Evolutionary conservation across 1,140 invertebrate genomes (phyloP).

Genomic region (Heliconius hermathena): DNA sequence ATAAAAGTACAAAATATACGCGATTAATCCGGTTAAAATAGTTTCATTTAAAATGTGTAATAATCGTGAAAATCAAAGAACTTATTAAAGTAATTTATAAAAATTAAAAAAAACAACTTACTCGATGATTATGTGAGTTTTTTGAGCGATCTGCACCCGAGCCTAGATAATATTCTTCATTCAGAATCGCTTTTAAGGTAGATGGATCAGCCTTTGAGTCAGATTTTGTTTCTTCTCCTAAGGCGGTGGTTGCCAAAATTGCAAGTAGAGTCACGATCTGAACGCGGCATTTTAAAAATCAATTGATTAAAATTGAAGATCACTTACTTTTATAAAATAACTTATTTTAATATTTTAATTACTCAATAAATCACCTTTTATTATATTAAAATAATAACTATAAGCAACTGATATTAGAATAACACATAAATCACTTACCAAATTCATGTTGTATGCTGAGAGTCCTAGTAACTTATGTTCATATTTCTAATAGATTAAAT

Average conservation of each 20-base stretch:
- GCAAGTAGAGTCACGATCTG: neutral
- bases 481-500: constrained; percentile 19
- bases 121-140: neutral
- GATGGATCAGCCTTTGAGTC: constrained; percentile 26
- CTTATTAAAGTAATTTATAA: neutral
- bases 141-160: constrained; percentile 13
- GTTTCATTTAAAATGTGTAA: too few species aligned
- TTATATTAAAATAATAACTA: neutral
- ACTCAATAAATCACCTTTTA: neutral
- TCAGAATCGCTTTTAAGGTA: constrained; percentile 18
- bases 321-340: neutral
- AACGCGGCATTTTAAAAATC: neutral
- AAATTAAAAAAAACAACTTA: neutral
- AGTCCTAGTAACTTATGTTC: constrained; percentile 6
- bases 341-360: neutral
- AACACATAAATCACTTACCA: constrained; percentile 17
- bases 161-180: constrained; percentile 28
- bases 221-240: constrained; percentile 2
- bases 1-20: too few species aligned
- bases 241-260: neutral
- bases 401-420: neutral
- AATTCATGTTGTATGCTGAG: constrained; percentile 31
- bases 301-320: neutral
- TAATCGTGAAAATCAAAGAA: too few species aligned
- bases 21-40: too few species aligned